Base-by-base conservation (phyloP, 1,140 invertebrate species). In the Archivesica marissinica region DNA sequence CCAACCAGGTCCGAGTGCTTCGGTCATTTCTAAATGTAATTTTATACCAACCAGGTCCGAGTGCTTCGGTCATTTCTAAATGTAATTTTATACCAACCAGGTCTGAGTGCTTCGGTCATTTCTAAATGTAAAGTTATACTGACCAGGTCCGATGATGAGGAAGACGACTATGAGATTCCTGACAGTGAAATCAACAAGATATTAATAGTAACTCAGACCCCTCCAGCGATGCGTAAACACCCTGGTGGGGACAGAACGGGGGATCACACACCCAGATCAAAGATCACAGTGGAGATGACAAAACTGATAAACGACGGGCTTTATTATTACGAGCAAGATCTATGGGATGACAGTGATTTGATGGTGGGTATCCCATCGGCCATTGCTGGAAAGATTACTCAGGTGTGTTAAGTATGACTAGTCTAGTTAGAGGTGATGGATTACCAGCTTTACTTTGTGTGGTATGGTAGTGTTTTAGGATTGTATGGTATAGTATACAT, bases 241-340 rank as follows among this genome's bases (percentile, higher is more conserved):
- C 72, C 93, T 88, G 83, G 92, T 17, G 92, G 91, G 15, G 93
- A 93, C 66, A 84, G 93, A 2, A 94, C 92, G 1, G 92, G 92
- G 17, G 90, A 92, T 66, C 80, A 92, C 86, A 85, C 89, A 23
- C 88, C 90, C 41, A 76, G 93, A 0, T 86, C 93, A 9, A 94
- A 93, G 95, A 98, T 99, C 94, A 97, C 97, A 9, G 97, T 99
- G 94, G 98, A 99, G 91, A 94, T 99, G 82, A 97, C 97, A 86
- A 96, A 98, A 93, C 96, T 97, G 15, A 99, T 99, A 88, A 98
- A 99, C 92, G 98, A 99, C 94, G 98, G 98, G 11, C 95, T 99
- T 7, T 96, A 96, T 91, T 97, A 98, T 92, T 99, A 99, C 92
- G 98, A 99, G 94, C 90, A 93, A 80, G 91, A 92, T 59, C 85